Conservation (phyloP, 2,888 invertebrate species). For the Tuberolachnus salignus region DNA sequence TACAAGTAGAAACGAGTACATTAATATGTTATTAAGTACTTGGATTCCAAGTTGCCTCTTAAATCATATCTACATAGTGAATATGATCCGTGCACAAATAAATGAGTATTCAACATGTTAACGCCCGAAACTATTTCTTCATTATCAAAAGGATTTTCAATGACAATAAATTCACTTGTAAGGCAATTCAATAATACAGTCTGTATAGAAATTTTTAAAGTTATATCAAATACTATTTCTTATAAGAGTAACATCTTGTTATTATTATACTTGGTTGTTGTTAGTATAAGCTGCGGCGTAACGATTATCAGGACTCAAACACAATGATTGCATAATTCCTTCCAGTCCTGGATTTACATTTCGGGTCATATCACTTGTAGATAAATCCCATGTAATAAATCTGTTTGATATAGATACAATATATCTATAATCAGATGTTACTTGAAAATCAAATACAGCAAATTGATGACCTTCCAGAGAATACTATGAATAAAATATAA, state of each 20-base stretch:
- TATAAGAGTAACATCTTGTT: not conserved
- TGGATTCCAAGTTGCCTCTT: constrained; percentile 74
- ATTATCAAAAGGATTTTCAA: constrained; percentile 82
- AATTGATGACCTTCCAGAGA: constrained; percentile 98
- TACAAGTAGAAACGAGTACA: not conserved
- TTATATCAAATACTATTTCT: constrained; percentile 5
- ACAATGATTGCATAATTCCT: constrained; percentile 94
- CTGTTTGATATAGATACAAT: constrained; percentile 95
- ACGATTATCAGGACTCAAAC: constrained; percentile 92
- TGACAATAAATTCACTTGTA: constrained; percentile 88
- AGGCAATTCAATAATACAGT: constrained; percentile 89
- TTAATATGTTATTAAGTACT: constrained; percentile 62
- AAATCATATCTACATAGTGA: constrained; percentile 81
- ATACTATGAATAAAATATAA: constrained; percentile 68
- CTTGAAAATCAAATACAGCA: constrained; percentile 89
- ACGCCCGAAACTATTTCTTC: constrained; percentile 71
- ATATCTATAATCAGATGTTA: constrained; percentile 88
- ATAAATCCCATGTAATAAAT: constrained; percentile 95
- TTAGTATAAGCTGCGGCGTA: constrained; percentile 96
- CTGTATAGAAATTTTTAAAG: constrained; percentile 63
- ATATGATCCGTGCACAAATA: constrained; percentile 78
- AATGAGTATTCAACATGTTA: constrained; percentile 71
- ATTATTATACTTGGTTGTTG: constrained; percentile 76
- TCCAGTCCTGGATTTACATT: constrained; percentile 92
- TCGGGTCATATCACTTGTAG: constrained; percentile 91